These are phyloP conservation scores for Paedocypris sp. DNA, from an alignment of 2,113 vertebrate genomes.

Conservation along the genomic window DNA sequence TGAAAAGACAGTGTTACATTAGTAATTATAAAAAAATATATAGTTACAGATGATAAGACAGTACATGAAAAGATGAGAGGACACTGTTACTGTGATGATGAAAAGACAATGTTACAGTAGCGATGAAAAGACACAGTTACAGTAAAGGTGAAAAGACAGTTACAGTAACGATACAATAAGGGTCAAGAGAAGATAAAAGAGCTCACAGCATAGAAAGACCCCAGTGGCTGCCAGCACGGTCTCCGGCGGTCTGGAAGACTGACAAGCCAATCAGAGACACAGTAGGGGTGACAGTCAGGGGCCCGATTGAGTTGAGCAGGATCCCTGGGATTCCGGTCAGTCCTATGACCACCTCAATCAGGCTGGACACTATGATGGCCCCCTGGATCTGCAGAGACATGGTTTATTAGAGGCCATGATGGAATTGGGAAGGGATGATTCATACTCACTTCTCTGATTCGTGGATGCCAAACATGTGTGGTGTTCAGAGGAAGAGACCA, in stretches of 20 bases:
- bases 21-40: no score
- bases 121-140: neutral
- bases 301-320: slow-evolving; percentile 85
- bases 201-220: slow-evolving; percentile 81
- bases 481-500: slow-evolving; percentile 78
- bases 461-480: slow-evolving; percentile 84
- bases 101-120: no score
- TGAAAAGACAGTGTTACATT: no score
- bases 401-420: neutral
- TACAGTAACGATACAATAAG: neutral
- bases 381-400: slow-evolving; percentile 75
- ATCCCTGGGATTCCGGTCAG: slow-evolving; percentile 80
- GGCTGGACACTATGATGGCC: slow-evolving; percentile 83
- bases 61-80: no score
- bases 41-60: no score
- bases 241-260: slow-evolving; percentile 81
- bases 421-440: neutral
- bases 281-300: slow-evolving; percentile 89
- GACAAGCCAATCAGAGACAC: slow-evolving; percentile 92
- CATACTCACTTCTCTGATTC: slow-evolving; percentile 79
- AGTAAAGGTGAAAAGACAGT: neutral
- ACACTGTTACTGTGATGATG: no score
- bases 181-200: neutral
- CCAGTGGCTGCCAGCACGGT: slow-evolving; percentile 89
- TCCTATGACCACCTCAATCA: slow-evolving; percentile 77